Percentiles rank a stretch among this genome's conserved stretches.
These are phyloP conservation scores for Phalacrocorax brasilianus DNA, from an alignment of 2,113 vertebrate genomes.

Conservation along the genomic window DNA sequence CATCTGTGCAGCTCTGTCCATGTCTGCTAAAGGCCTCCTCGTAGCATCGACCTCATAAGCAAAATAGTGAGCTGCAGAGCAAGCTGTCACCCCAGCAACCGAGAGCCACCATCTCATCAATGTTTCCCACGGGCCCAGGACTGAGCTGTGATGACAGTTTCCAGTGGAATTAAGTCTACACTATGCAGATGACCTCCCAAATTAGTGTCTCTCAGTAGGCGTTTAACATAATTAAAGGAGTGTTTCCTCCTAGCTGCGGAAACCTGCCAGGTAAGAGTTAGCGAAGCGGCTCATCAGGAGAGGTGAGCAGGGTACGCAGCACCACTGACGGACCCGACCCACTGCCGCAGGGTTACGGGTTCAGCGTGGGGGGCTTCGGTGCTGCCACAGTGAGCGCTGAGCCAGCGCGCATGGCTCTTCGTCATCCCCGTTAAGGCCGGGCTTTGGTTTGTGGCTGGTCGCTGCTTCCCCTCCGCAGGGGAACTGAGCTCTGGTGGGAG, in stretches of 20 bases:
- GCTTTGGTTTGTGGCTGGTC: neutral
- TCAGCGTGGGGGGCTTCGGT: neutral
- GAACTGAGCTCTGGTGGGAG: neutral
- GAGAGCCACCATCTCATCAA: neutral
- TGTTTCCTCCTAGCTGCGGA: neutral
- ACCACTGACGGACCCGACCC: neutral
- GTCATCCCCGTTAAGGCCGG: too few relatives aligned
- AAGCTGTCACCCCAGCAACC: neutral
- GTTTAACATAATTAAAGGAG: neutral
- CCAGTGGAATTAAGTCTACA: neutral
- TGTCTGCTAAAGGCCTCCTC: neutral
- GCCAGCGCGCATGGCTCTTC: fast-evolving
- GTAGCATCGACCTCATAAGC: neutral
- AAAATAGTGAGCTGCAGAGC: neutral
- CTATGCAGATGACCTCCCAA: neutral
- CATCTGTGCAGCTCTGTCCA: neutral
- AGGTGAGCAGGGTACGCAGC: fast-evolving
- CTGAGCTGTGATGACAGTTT: fast-evolving
- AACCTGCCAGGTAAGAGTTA: neutral
- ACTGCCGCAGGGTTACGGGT: fast-evolving
- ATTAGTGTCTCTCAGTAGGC: neutral
- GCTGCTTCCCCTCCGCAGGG: fast-evolving
- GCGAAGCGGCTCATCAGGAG: neutral
- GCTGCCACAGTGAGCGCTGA: fast-evolving
- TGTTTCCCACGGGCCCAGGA: neutral